These are phyloP conservation scores for crab-eating macaque (Macaca fascicularis) DNA, from an alignment of 2,113 vertebrate species.

Conservation along the genomic window DNA sequence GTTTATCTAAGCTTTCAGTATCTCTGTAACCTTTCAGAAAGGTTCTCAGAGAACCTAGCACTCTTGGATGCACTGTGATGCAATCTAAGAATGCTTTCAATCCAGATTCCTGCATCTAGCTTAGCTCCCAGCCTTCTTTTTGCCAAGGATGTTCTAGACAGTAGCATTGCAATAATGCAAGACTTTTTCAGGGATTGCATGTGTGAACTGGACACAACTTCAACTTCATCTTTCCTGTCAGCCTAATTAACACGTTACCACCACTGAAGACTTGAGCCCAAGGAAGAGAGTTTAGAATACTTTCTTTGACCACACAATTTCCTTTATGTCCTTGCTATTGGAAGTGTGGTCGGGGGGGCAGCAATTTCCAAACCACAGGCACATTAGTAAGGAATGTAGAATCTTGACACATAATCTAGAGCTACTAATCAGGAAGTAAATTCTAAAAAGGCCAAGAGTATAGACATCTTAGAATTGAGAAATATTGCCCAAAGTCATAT, in stretches of 20 bases:
- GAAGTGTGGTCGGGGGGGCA: background rate
- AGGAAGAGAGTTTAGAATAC: background rate
- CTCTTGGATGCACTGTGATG: background rate
- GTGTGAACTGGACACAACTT: background rate
- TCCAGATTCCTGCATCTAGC: fast-evolving
- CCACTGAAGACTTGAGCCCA: fast-evolving
- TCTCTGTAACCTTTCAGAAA: background rate
- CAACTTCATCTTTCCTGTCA: background rate
- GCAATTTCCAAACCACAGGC: background rate
- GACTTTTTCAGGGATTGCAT: background rate
- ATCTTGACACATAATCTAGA: background rate
- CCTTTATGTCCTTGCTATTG: background rate
- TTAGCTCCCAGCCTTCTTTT: background rate
- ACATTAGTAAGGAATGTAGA: background rate
- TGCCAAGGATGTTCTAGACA: background rate
- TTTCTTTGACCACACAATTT: background rate
- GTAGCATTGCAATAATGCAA: too few species aligned
- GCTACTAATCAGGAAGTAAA: background rate
- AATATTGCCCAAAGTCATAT: background rate
- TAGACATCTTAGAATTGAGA: background rate
- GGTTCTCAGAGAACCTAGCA: background rate
- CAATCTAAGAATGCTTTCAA: background rate
- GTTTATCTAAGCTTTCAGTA: background rate
- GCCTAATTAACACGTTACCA: background rate
- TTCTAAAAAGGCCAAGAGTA: background rate